These are phyloP conservation scores for Furcifer pardalis DNA, from an alignment of 2,797 vertebrate genomes.

Conservation along the genomic window DNA sequence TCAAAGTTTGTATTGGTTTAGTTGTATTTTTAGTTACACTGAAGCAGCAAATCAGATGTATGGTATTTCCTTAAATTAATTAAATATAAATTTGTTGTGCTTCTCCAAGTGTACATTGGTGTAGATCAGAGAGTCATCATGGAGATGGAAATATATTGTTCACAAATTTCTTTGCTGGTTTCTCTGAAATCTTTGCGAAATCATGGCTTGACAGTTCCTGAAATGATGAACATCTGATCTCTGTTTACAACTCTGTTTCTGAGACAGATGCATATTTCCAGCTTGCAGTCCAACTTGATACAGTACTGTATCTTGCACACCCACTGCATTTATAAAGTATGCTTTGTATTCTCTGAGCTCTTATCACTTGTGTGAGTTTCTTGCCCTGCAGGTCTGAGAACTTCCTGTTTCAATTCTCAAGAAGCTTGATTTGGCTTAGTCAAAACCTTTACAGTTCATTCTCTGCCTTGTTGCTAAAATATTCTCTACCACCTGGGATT, in stretches of 20 bases:
- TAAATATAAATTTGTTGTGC: background rate
- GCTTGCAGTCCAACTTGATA: background rate
- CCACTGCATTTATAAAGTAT: fast-evolving
- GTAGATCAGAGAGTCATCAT: background rate
- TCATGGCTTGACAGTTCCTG: background rate
- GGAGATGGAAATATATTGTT: background rate
- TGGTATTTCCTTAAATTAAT: background rate
- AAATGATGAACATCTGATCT: background rate
- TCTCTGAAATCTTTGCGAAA: background rate
- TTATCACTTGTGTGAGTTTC: background rate
- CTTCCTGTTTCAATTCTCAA: fast-evolving
- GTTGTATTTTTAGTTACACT: background rate
- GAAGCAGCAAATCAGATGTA: background rate
- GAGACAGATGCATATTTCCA: no score
- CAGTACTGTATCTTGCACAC: no score
- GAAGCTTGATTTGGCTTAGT: background rate
- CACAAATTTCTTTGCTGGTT: background rate
- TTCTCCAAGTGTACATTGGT: background rate
- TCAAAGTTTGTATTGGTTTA: background rate
- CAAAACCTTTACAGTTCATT: fast-evolving
- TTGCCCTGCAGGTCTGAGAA: background rate
- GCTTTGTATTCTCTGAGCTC: background rate
- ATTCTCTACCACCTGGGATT: background rate
- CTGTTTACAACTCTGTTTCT: background rate
- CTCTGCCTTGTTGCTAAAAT: background rate